phyloP scores from a whole-genome alignment of 2,113 vertebrate genomes.

The Vireo altiloquus region DNA sequence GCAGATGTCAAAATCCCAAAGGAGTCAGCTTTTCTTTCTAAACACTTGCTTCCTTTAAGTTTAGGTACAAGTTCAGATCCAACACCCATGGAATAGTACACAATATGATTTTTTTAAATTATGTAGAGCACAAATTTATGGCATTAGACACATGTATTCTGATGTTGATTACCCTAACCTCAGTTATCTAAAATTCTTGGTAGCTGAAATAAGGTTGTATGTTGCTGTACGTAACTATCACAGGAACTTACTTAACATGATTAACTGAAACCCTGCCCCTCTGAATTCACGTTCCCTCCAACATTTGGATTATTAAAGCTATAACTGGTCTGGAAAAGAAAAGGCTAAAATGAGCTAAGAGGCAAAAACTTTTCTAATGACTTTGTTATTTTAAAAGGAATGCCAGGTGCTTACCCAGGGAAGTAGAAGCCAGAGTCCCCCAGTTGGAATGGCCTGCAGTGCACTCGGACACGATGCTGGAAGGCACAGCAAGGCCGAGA shows the following conservation, averaged over 20 bases:
- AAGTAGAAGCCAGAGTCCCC: not conserved
- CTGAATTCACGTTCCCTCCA: constrained; percentile 9
- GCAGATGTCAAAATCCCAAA: not conserved
- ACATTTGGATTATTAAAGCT: constrained; percentile 53
- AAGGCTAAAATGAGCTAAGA: constrained; percentile 37
- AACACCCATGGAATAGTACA: not conserved
- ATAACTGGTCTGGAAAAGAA: constrained; percentile 11
- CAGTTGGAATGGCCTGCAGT: fast-evolving
- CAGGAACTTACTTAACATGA: constrained; percentile 42
- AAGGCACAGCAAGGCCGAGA: not conserved
- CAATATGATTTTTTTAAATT: fast-evolving
- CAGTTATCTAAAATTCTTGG: not conserved
- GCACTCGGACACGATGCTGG: not conserved
- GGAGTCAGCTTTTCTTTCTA: not conserved
- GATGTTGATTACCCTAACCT: not conserved
- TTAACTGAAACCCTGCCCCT: constrained; percentile 44
- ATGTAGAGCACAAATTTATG: not conserved
- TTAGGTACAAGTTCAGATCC: not conserved
- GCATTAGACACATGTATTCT: not conserved
- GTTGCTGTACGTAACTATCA: not conserved
- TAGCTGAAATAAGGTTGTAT: not conserved
- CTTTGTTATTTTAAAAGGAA: not conserved
- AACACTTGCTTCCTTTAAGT: not conserved
- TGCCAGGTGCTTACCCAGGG: not conserved
- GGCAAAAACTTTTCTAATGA: not conserved